Evolutionary conservation across 2,888 invertebrate genomes (phyloP).

Genomic region (Eupithecia vulgata): DNA sequence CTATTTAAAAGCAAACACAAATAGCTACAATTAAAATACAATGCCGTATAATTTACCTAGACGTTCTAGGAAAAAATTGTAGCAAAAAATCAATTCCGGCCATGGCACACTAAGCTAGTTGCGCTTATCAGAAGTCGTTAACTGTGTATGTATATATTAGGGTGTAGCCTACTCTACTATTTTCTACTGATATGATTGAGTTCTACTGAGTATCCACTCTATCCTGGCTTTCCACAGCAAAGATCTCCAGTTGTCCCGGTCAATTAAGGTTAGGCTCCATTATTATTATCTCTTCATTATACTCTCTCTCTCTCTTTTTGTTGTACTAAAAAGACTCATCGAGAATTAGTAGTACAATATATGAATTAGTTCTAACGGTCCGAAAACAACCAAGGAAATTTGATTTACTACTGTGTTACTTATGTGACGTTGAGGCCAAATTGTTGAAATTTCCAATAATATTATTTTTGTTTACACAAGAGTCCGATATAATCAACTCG

Average conservation of each 20-base stretch:
- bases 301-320: no score
- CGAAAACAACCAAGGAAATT: no score
- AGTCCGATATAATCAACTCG: neutral
- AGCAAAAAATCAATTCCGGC: constrained; percentile 14
- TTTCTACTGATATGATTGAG: neutral
- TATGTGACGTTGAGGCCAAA: no score
- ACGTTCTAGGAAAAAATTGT: neutral
- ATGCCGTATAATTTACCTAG: neutral
- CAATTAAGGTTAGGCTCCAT: neutral
- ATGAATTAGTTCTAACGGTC: no score
- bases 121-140: constrained; percentile 8
- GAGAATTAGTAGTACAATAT: neutral
- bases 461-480: neutral
- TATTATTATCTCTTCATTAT: neutral
- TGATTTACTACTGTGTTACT: neutral
- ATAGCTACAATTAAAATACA: neutral
- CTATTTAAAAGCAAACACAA: neutral
- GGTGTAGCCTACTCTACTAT: neutral
- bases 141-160: neutral
- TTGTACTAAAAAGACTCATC: neutral
- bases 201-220: no score
- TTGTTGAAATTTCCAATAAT: neutral
- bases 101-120: constrained; percentile 5
- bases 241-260: neutral
- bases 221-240: neutral